Conservation (phyloP, 2,113 vertebrate species). For the Strix uralensis region DNA sequence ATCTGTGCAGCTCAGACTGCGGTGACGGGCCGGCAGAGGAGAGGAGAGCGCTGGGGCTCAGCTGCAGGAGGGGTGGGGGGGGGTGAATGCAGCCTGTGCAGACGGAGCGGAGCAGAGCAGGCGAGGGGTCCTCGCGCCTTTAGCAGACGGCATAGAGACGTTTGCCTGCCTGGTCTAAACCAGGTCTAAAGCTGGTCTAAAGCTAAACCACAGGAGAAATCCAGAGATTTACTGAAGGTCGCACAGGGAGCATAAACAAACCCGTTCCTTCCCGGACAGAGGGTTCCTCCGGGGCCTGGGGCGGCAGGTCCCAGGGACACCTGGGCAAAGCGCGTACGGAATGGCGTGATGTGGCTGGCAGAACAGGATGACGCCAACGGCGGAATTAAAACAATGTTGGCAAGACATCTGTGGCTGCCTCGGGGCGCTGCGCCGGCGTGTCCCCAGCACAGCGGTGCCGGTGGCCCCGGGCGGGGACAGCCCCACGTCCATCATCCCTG, state of each 20-base stretch:
- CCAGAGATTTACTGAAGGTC: not conserved
- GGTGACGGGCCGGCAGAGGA: too few species aligned
- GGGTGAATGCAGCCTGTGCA: fast-evolving
- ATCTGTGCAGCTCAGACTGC: not conserved
- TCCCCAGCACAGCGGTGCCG: not conserved
- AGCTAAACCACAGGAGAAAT: not conserved
- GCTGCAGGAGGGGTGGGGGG: not conserved
- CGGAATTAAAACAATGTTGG: not conserved
- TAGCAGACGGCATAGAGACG: fast-evolving
- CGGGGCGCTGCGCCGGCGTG: fast-evolving
- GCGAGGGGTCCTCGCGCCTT: fast-evolving
- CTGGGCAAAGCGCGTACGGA: not conserved
- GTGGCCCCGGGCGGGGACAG: not conserved
- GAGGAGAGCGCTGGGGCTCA: not conserved
- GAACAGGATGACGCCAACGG: not conserved
- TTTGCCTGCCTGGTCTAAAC: not conserved
- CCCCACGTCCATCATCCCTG: not conserved
- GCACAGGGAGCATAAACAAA: not conserved
- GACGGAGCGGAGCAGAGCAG: not conserved
- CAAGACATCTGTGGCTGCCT: not conserved
- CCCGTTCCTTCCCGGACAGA: not conserved
- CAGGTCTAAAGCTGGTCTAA: not conserved
- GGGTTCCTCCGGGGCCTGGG: not conserved
- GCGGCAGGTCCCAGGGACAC: not conserved
- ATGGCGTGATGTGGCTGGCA: fast-evolving